phyloP scores from a whole-genome alignment of 2,888 invertebrate genomes.

The Aleiodes testaceus region DNA sequence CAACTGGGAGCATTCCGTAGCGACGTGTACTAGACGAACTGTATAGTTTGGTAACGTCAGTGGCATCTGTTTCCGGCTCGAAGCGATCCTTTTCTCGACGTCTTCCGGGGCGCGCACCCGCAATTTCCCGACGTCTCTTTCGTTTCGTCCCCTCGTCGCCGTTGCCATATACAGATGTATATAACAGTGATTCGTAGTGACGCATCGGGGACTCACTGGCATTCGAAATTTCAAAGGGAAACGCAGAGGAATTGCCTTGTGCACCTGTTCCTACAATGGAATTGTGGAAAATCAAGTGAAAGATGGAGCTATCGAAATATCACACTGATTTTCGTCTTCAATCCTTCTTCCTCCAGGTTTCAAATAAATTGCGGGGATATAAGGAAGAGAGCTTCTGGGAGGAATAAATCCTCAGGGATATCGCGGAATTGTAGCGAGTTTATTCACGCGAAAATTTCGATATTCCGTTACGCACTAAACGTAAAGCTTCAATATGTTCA shows the following conservation, averaged over 20 bases:
- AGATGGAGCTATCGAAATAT: slow-evolving; percentile 10
- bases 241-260: slow-evolving; percentile 22
- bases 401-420: not conserved
- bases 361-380: slow-evolving; percentile 19
- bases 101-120: slow-evolving; percentile 37
- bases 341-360: slow-evolving; percentile 5
- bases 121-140: slow-evolving; percentile 37
- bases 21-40: slow-evolving; percentile 27
- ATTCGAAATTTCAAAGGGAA: slow-evolving; percentile 40
- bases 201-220: slow-evolving; percentile 32
- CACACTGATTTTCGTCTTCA: slow-evolving; percentile 23
- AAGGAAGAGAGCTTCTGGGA: not conserved
- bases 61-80: slow-evolving; percentile 51
- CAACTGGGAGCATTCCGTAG: slow-evolving; percentile 38
- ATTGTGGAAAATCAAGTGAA: slow-evolving; percentile 20
- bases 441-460: not conserved
- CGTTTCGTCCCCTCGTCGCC: not conserved
- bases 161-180: not conserved
- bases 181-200: slow-evolving; percentile 5
- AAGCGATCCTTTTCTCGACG: slow-evolving; percentile 46
- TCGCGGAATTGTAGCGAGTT: not conserved
- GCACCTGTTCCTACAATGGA: slow-evolving; percentile 25
- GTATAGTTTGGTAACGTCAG: slow-evolving; percentile 43
- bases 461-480: not conserved
- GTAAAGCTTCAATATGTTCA: too few species aligned